These are phyloP conservation scores for Brachionus paranguensis DNA, from an alignment of 1,140 invertebrate genomes.

Conservation along the genomic window DNA sequence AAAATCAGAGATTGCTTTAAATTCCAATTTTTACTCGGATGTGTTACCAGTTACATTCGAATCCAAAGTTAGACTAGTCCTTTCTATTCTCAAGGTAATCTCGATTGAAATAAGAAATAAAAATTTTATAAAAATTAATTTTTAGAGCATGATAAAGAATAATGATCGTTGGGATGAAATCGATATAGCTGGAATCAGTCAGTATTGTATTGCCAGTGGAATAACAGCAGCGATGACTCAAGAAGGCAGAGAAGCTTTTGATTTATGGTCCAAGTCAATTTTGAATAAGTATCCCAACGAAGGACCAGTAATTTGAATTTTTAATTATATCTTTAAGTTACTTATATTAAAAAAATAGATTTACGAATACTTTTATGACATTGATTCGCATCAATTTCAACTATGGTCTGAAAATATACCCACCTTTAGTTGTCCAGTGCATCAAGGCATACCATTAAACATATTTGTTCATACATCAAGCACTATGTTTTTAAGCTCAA, in stretches of 20 bases:
- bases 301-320: neutral
- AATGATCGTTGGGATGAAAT: slow-evolving; percentile 14
- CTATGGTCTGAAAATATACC: slow-evolving; percentile 50
- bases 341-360: neutral
- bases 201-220: slow-evolving; percentile 31
- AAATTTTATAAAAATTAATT: neutral
- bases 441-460: slow-evolving; percentile 50
- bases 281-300: slow-evolving; percentile 16
- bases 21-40: neutral
- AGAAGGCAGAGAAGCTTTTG: neutral
- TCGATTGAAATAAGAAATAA: neutral
- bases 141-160: slow-evolving; percentile 19
- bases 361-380: slow-evolving; percentile 51
- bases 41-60: slow-evolving; percentile 22
- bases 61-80: slow-evolving; percentile 2
- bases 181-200: neutral
- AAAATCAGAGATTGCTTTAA: neutral
- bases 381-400: slow-evolving; percentile 50
- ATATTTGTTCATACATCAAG: slow-evolving; percentile 53
- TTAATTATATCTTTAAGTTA: neutral
- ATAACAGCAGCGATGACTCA: slow-evolving; percentile 8
- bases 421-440: slow-evolving; percentile 49
- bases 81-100: slow-evolving; percentile 8
- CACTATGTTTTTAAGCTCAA: slow-evolving; percentile 46
- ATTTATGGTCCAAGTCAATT: neutral